Evolutionary conservation across 2,113 vertebrate species (phyloP).

Genomic region (Potamarius usumacintae): DNA sequence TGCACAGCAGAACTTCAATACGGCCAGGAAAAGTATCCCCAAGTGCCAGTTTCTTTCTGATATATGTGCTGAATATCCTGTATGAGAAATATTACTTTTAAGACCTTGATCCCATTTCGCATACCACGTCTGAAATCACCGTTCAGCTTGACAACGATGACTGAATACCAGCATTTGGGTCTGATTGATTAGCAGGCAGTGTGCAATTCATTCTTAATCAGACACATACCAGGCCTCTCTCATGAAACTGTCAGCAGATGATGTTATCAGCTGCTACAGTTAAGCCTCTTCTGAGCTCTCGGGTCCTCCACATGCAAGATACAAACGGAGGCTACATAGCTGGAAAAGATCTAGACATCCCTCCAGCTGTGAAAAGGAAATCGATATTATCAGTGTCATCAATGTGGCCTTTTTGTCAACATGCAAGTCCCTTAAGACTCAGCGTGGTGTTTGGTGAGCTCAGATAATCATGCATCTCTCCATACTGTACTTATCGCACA

Average conservation of each 20-base stretch:
- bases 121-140: neutral
- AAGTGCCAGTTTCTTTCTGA: neutral
- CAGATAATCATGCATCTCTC: slow-evolving; percentile 16
- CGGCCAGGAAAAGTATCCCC: slow-evolving; percentile 4
- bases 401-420: slow-evolving; percentile 21
- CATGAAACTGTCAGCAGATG: neutral
- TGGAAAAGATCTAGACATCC: slow-evolving; percentile 2
- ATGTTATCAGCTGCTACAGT: slow-evolving; percentile 25
- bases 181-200: slow-evolving; percentile 29
- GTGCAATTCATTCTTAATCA: slow-evolving; percentile 4
- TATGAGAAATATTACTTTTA: slow-evolving; percentile 24
- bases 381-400: slow-evolving; percentile 29
- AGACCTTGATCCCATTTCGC: neutral
- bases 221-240: slow-evolving; percentile 1
- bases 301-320: neutral
- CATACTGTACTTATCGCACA: slow-evolving; percentile 1
- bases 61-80: slow-evolving; percentile 10
- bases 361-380: slow-evolving; percentile 5
- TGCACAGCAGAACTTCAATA: neutral
- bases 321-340: neutral
- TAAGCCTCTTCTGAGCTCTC: neutral
- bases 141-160: neutral
- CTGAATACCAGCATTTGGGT: too few species aligned
- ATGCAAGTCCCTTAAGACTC: slow-evolving; percentile 13
- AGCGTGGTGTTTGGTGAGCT: neutral